Base-by-base conservation (phyloP, 2,797 vertebrate genomes). In the Sebastes minor region DNA sequence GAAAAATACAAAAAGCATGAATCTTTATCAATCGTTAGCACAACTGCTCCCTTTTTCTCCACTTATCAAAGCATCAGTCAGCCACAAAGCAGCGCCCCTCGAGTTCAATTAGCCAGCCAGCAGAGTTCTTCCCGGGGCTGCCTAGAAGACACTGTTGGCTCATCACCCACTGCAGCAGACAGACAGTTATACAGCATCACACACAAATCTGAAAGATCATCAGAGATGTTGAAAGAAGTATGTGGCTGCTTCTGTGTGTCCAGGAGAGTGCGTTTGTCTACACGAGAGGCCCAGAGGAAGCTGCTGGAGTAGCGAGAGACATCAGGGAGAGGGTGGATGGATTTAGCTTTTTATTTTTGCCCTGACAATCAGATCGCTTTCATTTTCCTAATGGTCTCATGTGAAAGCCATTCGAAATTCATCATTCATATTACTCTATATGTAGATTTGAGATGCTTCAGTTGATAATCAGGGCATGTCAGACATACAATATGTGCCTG, bases 31-130 rank as follows among this genome's bases (percentile, higher is more conserved):
- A 30, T 52, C 38, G 6, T 71, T 74, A 62, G 30, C 59, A 53
- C 65, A 67, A 72, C 68, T 59, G 65, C 63, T 82, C 65, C 30
- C 32, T 74, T 89, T 90, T 81, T 84, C 82, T 86, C 46, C 84
- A 72, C 75, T 91, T 87, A 89, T 89, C 82, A 91, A 91, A 89
- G 86, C 68, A 70, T 84, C 83, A 81, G 76, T 84, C 85, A 79
- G 79, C 63, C 82, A 91, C 89, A 86, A 72, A 87, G 78, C 75
- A 22, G 53, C 68, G 70, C 87, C 90, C 90, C 90, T 80, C 57
- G 86, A 91, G 86, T 89, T 93, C 91, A 93, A 91, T 94, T 90
- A 94, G 75, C 72, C 63, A 65, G 71, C 49, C 77, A 57, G 78
- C 72, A 52, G 49, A 83, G 85, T 68, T 89, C 64, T 77, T 91